Evolutionary conservation across 1,140 invertebrate species (phyloP).

Genomic region (Bradysia coprophila): DNA sequence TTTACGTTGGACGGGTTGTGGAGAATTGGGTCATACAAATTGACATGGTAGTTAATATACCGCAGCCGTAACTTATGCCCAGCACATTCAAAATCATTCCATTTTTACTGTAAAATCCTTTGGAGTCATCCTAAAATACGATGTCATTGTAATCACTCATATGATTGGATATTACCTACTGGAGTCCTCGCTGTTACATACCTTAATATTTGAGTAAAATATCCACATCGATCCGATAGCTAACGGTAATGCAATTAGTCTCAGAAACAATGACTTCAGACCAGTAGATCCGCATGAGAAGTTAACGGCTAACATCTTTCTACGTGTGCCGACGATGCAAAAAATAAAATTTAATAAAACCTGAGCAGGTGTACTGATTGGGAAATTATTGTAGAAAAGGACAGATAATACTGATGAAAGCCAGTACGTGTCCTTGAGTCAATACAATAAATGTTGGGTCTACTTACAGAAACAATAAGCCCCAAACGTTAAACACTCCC

Average conservation of each 20-base stretch:
- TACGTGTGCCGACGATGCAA: no score
- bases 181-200: slow-evolving; percentile 15
- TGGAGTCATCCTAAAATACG: slow-evolving; percentile 38
- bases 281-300: slow-evolving; percentile 57
- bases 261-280: slow-evolving; percentile 47
- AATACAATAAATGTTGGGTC: no score
- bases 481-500: slow-evolving; percentile 44
- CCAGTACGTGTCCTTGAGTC: no score
- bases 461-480: slow-evolving; percentile 58
- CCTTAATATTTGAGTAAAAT: slow-evolving; percentile 55
- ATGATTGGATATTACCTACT: neutral
- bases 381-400: no score
- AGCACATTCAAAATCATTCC: slow-evolving; percentile 70
- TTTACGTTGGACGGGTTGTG: no score
- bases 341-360: no score
- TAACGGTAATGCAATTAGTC: slow-evolving; percentile 55
- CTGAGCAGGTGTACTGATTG: no score
- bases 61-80: slow-evolving; percentile 54
- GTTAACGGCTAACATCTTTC: slow-evolving; percentile 52
- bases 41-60: slow-evolving; percentile 53
- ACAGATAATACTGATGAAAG: no score
- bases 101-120: slow-evolving; percentile 53
- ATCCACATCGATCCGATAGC: slow-evolving; percentile 60
- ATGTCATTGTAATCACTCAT: slow-evolving; percentile 1
- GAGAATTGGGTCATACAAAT: no score